phyloP scores from a whole-genome alignment of 2,113 vertebrate genomes.

The Harpagus bidentatus region DNA sequence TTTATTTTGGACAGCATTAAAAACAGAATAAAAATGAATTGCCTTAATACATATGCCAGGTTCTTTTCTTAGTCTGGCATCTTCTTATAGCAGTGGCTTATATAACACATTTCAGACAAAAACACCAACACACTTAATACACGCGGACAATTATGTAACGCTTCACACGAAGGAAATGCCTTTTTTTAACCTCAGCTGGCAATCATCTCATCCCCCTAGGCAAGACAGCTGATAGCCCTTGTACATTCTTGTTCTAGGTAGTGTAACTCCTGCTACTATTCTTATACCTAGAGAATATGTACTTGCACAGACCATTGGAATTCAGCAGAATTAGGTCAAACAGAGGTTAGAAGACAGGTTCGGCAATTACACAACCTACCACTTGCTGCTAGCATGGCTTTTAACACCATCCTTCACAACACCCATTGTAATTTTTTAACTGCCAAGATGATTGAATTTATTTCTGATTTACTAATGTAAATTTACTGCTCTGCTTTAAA shows the following conservation, averaged over 20 bases:
- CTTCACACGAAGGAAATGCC: neutral
- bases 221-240: constrained; percentile 33
- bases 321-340: constrained; percentile 21
- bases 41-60: neutral
- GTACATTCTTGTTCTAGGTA: constrained; percentile 17
- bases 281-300: neutral
- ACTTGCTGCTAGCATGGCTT: neutral
- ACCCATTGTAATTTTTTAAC: neutral
- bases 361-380: neutral
- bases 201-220: neutral
- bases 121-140: neutral
- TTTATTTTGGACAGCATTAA: neutral
- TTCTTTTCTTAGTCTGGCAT: neutral
- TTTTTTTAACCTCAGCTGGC: constrained; percentile 14
- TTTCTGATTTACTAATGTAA: neutral
- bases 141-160: constrained; percentile 4
- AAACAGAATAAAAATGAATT: neutral
- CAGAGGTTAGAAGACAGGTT: constrained; percentile 10
- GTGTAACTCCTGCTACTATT: constrained; percentile 30
- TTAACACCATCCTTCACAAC: neutral
- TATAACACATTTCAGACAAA: constrained; percentile 17
- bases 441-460: neutral
- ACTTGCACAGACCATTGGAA: constrained; percentile 1
- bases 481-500: neutral
- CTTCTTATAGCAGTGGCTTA: neutral